Evolutionary conservation across 2,888 invertebrate genomes (phyloP).

Genomic region (Germaria angustata): DNA sequence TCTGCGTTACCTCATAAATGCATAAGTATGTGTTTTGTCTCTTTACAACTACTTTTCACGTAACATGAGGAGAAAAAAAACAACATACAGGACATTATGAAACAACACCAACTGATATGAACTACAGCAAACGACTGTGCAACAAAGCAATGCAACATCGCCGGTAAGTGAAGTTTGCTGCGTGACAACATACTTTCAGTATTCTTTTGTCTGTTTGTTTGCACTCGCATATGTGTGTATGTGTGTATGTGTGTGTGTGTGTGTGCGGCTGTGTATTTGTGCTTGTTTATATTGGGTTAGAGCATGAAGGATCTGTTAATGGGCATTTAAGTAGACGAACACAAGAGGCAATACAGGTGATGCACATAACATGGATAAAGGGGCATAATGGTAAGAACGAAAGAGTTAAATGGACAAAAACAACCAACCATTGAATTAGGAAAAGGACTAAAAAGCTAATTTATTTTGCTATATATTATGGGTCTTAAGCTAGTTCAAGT

Average conservation of each 20-base stretch:
- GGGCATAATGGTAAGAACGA: not conserved
- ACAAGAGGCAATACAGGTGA: not conserved
- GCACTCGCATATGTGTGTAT: not conserved
- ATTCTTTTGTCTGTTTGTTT: not conserved
- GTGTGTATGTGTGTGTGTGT: not conserved
- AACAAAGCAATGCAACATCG: not conserved
- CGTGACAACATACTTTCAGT: not conserved
- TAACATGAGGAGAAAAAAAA: not conserved
- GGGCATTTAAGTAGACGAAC: not conserved
- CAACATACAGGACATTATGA: not conserved
- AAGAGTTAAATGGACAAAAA: not conserved
- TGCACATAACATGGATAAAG: not conserved
- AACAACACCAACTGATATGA: not conserved
- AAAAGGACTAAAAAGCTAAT: too few relatives aligned
- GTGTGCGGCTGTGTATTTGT: not conserved
- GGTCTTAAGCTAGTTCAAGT: too few relatives aligned
- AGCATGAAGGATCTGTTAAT: constrained; percentile 17
- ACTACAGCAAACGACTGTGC: not conserved
- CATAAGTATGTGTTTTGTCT: not conserved
- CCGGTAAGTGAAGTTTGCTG: not conserved
- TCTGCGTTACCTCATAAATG: not conserved
- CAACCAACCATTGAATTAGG: too few relatives aligned
- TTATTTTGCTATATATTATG: too few relatives aligned
- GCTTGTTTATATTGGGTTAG: not conserved
- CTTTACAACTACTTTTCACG: not conserved